Base-by-base conservation (phyloP, 2,797 vertebrate species). In the Phataginus tricuspis region DNA sequence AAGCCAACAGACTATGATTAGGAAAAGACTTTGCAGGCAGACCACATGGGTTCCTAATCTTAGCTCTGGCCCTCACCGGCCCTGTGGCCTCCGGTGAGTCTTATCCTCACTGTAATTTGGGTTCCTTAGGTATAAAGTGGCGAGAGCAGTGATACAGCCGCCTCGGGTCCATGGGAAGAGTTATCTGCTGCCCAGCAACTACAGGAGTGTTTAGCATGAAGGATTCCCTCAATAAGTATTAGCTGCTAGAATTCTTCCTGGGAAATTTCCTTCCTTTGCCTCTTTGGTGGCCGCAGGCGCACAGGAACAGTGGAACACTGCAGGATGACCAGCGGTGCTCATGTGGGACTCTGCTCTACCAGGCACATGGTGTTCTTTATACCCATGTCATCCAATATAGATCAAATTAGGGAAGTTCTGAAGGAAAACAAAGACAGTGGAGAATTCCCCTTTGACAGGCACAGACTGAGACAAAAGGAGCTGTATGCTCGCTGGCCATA, bases 401-500 rank as follows among this genome's bases (percentile, higher is more conserved):
- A 88, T 51, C 90, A 94, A 88, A 90, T 83, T 92, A 94, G 66
- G 51, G 91, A 86, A 25, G 61, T 49, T 84, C 49, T 77, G 64
- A 85, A 74, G 87, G 66, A 74, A 78, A 96, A 74, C 95, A 96
- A 75, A 96, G 83, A 84, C 37, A 39, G 37, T 82, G 68, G 95
- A 95, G 55, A 92, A 77, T 84, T 90, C 66, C 64, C 59, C 29
- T 91, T 68, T 68, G 90, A 91, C 77, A 94, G 82, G 53, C 94
- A 74, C 37, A 84, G 71, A 93, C 31, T n/a, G 79, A 90, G 72
- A 93, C 92, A 95, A 95, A 97, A 94, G 96, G 66, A 95, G 39
- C 92, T 97, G 85, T 2, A 0, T 92, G 95, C 96, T 89, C 80
- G 55, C 25, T 16, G 75, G 74, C 55, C 79, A 42, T 53, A 96